Conservation (phyloP, 2,797 vertebrate species). For the Liparis tanakae region DNA sequence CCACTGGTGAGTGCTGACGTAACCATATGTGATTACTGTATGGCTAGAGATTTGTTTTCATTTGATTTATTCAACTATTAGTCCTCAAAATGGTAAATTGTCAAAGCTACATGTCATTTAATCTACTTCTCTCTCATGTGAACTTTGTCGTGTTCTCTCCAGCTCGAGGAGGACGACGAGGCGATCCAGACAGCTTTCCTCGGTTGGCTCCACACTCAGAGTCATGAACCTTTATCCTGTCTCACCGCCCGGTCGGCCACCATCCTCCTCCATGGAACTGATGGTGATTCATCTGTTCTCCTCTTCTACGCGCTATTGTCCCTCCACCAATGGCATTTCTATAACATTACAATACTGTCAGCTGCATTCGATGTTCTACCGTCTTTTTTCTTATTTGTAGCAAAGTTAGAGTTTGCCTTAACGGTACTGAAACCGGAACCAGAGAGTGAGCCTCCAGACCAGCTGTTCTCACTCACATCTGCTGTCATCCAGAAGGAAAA, state of each 20-base stretch:
- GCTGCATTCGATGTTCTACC: not conserved
- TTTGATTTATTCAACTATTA: not conserved
- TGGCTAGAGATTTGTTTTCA: not conserved
- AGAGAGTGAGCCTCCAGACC: conserved; percentile 80
- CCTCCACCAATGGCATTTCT: not conserved
- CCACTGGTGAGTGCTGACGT: conserved; percentile 83
- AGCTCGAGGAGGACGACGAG: conserved; percentile 83
- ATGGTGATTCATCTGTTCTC: conserved; percentile 75
- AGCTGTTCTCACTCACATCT: conserved; percentile 87
- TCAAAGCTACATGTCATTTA: conserved; percentile 1
- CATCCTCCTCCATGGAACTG: conserved; percentile 83
- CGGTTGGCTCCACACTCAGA: conserved; percentile 89
- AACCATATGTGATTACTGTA: not conserved
- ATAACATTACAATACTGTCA: not conserved
- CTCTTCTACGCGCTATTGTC: conserved; percentile 17
- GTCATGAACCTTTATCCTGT: conserved; percentile 85
- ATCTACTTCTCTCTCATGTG: not conserved
- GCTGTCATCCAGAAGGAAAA: conserved; percentile 85
- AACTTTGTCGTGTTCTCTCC: conserved; percentile 34
- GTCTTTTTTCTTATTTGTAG: conserved; percentile 71
- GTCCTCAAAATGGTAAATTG: not conserved
- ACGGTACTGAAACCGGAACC: conserved; percentile 79
- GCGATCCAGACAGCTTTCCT: conserved; percentile 87
- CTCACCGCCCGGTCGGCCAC: conserved; percentile 81
- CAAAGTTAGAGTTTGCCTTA: conserved; percentile 86